Conservation (phyloP, 2,888 invertebrate species). For the Mesodorylaimus sp. region DNA sequence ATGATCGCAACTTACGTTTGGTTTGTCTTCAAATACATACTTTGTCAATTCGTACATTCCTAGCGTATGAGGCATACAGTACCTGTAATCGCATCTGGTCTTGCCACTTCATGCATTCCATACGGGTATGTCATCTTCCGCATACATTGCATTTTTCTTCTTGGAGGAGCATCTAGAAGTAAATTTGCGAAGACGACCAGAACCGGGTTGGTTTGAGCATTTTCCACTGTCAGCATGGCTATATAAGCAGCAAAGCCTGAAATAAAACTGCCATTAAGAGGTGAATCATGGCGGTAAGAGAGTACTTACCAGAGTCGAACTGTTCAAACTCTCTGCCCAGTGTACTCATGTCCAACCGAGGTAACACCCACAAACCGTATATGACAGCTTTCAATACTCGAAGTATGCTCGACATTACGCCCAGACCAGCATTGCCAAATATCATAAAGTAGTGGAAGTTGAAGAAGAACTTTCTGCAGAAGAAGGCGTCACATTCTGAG, state of each 20-base stretch:
- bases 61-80: no score
- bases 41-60: no score
- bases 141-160: not conserved
- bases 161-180: not conserved
- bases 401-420: slow-evolving; percentile 3
- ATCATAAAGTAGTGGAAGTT: slow-evolving; percentile 9
- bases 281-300: no score
- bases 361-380: not conserved
- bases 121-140: no score
- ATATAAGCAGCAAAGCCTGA: not conserved
- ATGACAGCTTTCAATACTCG: not conserved
- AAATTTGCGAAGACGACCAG: not conserved
- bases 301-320: slow-evolving; percentile 3
- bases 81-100: no score
- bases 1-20: no score
- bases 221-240: not conserved
- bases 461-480: slow-evolving; percentile 6
- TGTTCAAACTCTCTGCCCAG: not conserved
- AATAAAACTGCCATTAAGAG: no score
- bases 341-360: slow-evolving; percentile 7
- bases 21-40: no score
- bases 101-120: no score
- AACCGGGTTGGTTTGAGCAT: not conserved
- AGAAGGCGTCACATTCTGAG: no score
- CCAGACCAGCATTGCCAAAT: slow-evolving; percentile 5